Evolutionary conservation across 1,140 invertebrate genomes (phyloP).

Genomic region (Ostrea edulis): DNA sequence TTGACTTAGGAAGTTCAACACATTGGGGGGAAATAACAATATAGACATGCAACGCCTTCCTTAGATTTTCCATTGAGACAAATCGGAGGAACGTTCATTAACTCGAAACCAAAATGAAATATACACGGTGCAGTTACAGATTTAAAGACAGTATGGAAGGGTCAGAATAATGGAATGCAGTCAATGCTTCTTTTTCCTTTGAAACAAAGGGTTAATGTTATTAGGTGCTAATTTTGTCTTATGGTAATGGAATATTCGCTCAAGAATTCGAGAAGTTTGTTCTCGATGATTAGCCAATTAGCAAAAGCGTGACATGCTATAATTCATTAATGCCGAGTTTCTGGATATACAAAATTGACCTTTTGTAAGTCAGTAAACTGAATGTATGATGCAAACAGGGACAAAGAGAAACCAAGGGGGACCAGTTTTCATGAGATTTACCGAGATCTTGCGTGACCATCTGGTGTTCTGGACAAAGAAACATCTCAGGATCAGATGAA

Average conservation of each 20-base stretch:
- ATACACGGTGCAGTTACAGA: no score
- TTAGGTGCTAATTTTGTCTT: background rate
- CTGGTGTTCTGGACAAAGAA: background rate
- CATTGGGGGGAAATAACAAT: no score
- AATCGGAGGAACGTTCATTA: no score
- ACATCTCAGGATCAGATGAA: background rate
- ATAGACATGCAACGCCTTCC: no score
- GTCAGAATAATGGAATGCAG: background rate
- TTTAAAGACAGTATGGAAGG: no score
- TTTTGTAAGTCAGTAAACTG: conserved; percentile 30
- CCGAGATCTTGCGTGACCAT: conserved; percentile 21
- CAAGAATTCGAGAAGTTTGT: conserved; percentile 1
- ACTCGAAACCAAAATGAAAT: no score
- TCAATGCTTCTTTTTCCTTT: background rate
- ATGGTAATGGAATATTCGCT: conserved; percentile 18
- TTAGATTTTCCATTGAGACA: no score
- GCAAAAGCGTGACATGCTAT: background rate
- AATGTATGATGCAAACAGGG: conserved; percentile 12
- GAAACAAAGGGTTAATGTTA: background rate
- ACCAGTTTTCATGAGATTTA: conserved; percentile 11
- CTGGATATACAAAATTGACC: background rate
- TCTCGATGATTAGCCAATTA: conserved; percentile 20
- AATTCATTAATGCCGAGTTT: conserved; percentile 7
- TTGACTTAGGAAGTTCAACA: no score
- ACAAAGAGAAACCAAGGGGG: background rate